Conservation (phyloP, 1,140 invertebrate genomes). For the Vollenhovia emeryi region DNA sequence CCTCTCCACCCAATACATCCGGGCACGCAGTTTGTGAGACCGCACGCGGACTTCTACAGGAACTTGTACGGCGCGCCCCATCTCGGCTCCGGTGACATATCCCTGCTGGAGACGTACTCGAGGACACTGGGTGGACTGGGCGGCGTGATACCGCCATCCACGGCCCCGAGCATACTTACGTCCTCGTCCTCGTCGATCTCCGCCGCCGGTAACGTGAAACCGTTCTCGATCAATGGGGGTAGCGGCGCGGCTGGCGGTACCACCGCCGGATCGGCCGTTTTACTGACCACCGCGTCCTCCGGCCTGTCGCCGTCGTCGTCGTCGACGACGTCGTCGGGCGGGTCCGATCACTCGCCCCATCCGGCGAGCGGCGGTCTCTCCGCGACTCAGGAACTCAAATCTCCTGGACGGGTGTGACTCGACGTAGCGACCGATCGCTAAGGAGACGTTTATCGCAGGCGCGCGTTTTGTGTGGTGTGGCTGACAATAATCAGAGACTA, state of each 20-base stretch:
- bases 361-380: conserved; percentile 72
- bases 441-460: conserved; percentile 20
- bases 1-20: conserved; percentile 87
- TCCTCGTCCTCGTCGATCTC: conserved; percentile 80
- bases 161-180: conserved; percentile 79
- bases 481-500: conserved; percentile 85
- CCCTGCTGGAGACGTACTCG: conserved; percentile 89
- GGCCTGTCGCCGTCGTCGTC: conserved; percentile 84
- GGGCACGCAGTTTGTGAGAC: conserved; percentile 81
- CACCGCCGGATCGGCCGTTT: conserved; percentile 59
- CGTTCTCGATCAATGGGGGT: conserved; percentile 76
- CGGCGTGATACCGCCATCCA: conserved; percentile 80
- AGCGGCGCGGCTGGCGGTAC: conserved; percentile 36
- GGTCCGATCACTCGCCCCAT: conserved; percentile 83
- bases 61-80: conserved; percentile 87
- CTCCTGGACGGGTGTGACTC: conserved; percentile 83
- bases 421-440: conserved; percentile 12
- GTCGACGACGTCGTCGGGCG: conserved; percentile 82
- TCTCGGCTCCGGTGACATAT: conserved; percentile 86
- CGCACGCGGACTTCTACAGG: conserved; percentile 87
- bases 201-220: conserved; percentile 69
- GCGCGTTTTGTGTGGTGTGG: conserved; percentile 76
- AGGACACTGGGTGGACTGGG: conserved; percentile 85
- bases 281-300: conserved; percentile 79
- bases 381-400: conserved; percentile 82